These are phyloP conservation scores for Nesospiza acunhae DNA, from an alignment of 2,113 vertebrate genomes.

Conservation along the genomic window DNA sequence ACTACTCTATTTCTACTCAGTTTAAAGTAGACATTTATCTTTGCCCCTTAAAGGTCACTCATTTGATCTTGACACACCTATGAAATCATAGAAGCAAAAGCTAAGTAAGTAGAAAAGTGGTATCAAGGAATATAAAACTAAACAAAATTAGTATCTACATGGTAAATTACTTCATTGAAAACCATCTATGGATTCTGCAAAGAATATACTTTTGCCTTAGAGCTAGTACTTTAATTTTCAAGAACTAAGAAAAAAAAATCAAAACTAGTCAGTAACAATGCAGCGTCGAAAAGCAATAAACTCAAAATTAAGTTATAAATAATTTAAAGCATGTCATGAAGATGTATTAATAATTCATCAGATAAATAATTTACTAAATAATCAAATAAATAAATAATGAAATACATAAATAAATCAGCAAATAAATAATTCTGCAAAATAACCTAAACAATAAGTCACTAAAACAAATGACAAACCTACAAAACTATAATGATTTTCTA, in stretches of 20 bases:
- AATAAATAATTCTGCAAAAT: slow-evolving; percentile 93
- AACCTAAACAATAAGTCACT: slow-evolving; percentile 84
- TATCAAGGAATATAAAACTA: slow-evolving; percentile 29
- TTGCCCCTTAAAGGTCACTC: slow-evolving; percentile 32
- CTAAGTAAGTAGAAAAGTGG: slow-evolving; percentile 7
- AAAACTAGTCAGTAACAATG: slow-evolving; percentile 92
- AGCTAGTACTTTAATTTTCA: slow-evolving; percentile 92
- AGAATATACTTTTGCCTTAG: slow-evolving; percentile 80
- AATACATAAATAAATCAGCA: slow-evolving; percentile 95
- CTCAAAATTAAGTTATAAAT: slow-evolving; percentile 99
- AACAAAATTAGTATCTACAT: slow-evolving; percentile 69
- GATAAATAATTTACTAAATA: slow-evolving; percentile 99
- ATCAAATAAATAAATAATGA: slow-evolving; percentile 99
- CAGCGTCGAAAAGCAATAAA: slow-evolving; percentile 98
- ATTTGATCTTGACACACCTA: slow-evolving; percentile 6
- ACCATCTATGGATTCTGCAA: slow-evolving; percentile 57
- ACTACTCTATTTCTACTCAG: background rate
- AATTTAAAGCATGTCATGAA: slow-evolving; percentile 97
- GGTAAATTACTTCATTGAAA: slow-evolving; percentile 65
- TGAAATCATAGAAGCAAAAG: slow-evolving; percentile 5
- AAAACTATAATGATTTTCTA: slow-evolving; percentile 78
- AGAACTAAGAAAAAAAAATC: slow-evolving; percentile 85
- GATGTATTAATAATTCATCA: slow-evolving; percentile 99
- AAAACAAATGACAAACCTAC: slow-evolving; percentile 81
- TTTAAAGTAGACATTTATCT: slow-evolving; percentile 16